phyloP scores from a whole-genome alignment of 2,888 invertebrate genomes.

The Parnassius orleans region DNA sequence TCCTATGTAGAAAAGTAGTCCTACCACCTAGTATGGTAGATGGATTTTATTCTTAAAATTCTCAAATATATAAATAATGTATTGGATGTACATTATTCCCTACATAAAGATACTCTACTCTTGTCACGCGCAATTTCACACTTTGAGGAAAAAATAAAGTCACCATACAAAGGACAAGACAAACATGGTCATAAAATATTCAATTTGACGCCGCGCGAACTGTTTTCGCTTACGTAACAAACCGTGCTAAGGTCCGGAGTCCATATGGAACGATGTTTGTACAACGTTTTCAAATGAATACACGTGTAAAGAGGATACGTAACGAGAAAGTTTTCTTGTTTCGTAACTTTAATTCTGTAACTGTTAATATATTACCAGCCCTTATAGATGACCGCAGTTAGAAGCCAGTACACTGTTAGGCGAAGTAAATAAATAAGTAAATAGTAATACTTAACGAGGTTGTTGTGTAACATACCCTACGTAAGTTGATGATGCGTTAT shows the following conservation, averaged over 20 bases:
- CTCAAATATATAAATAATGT: neutral
- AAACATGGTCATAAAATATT: slow-evolving; percentile 18
- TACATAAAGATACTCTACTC: neutral
- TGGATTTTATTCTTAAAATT: too few species aligned
- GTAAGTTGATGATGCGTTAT: too few species aligned
- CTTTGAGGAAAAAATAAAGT: slow-evolving; percentile 5
- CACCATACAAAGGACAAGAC: slow-evolving; percentile 9
- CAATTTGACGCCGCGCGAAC: slow-evolving; percentile 15
- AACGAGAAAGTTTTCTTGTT: neutral
- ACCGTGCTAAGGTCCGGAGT: neutral
- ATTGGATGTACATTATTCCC: too few species aligned
- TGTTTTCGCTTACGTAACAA: slow-evolving; percentile 9
- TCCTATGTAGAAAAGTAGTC: too few species aligned
- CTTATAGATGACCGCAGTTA: too few species aligned
- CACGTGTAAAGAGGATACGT: neutral
- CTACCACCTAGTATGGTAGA: too few species aligned
- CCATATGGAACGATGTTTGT: neutral
- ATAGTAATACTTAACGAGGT: too few species aligned
- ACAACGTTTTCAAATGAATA: neutral
- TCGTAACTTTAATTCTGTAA: too few species aligned
- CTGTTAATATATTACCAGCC: too few species aligned
- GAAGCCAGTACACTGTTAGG: too few species aligned
- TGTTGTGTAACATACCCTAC: too few species aligned
- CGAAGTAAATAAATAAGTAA: too few species aligned
- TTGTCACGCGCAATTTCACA: slow-evolving; percentile 12